Conservation (phyloP, 2,797 vertebrate species). For the Pangasius sanitwongsei region DNA sequence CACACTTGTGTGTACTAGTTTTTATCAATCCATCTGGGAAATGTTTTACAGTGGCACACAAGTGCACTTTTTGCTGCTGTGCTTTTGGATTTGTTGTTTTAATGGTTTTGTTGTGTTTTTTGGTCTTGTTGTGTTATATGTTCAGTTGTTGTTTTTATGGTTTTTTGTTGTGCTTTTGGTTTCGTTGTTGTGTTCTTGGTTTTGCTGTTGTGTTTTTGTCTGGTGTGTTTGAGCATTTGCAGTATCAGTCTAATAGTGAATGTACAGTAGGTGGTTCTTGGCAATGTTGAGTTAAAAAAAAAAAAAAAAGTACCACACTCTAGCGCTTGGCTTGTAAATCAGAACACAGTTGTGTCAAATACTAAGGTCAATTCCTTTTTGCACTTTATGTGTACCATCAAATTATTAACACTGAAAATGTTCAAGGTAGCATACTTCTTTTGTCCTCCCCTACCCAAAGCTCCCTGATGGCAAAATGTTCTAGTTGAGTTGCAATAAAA, state of each 20-base stretch:
- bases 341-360: neutral
- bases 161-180: neutral
- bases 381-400: neutral
- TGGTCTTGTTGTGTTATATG: too few relatives aligned
- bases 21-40: slow-evolving; percentile 12
- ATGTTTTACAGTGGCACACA: neutral
- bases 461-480: neutral
- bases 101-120: too few relatives aligned
- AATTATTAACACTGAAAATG: neutral
- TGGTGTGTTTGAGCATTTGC: neutral
- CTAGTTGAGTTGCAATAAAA: slow-evolving; percentile 15
- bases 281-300: neutral
- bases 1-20: neutral
- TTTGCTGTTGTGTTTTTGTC: neutral
- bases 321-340: neutral
- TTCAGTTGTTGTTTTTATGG: neutral
- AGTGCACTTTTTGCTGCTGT: neutral
- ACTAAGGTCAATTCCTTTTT: neutral
- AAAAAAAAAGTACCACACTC: neutral
- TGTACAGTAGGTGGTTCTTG: neutral
- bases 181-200: neutral
- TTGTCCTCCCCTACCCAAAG: neutral
- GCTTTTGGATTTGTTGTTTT: neutral
- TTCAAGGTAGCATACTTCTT: slow-evolving; percentile 4
- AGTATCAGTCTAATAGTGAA: neutral